Base-by-base conservation (phyloP, 2,888 invertebrate genomes). In the Caenorhabditis imperialis region DNA sequence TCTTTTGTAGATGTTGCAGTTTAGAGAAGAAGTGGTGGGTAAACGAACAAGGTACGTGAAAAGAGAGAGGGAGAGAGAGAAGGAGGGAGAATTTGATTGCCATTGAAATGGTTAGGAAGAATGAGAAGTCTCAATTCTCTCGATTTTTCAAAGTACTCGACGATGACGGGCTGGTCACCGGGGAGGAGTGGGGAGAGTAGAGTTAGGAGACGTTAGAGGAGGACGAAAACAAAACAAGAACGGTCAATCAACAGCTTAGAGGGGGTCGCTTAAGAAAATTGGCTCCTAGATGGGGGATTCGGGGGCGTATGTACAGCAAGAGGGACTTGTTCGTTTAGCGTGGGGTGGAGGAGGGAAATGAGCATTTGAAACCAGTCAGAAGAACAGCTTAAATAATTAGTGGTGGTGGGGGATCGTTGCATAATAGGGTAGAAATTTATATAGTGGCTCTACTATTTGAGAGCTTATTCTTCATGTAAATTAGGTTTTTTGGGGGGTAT, bases 301-400 rank as follows among this genome's bases (percentile, higher is more conserved):
- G 38, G 37, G 47, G 57, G 48, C 12, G 27, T 55, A 57, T 55
- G 57, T 62, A 62, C 53, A 62, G n/a, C n/a, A 10, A 8, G 22
- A 37, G 62, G 27, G 44, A 27, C 14, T 6, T 38, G 55, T 42
- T 63, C 48, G 63, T 63, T 53, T 27, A 12, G 12, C 25, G 30
- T 30, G 22, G 25, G 37, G 23, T 22, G 42, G 37, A 37, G 8
- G 20, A 61, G 7, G 16, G 44, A 65, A 65, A 65, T 65, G 65
- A 65, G 65, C 55, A 50, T 25, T 55, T 57, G 65, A 65, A 65
- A 65, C 65, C 65, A 65, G 65, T 65, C 47, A 40, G 16, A 18
- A 40, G 18, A 54, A 44, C 23, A 48, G 23, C 14, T 50, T 50
- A 16, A 25, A 35, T 22, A n/a, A 30, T 14, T 14, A 22, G 44